Evolutionary conservation across 2,888 invertebrate genomes (phyloP), one percentile per base, ranked within the genome.

Genomic region (Amiota communis): DNA sequence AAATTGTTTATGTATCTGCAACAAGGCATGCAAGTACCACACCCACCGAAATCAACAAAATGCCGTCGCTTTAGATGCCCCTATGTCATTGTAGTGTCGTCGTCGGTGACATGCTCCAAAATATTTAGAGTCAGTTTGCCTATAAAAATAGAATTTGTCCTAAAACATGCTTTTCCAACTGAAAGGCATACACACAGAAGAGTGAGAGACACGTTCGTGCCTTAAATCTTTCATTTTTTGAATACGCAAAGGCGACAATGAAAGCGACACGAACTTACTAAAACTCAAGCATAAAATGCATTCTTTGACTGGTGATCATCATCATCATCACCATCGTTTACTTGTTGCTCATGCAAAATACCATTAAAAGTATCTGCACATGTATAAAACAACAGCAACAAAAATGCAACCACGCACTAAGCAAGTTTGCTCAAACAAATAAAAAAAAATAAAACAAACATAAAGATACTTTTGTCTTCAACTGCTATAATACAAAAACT

Each of bases 141-240:
- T 83, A 85, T 83, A 83, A 84, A 85, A 83, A 83, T 83, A 83
- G 86, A 83, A 86, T 85, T 72, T 83, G 86, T 83, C 83, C 83
- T 85, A 84, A 83, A 83, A 86, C 86, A 84, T 77, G 83, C 86
- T 81, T 80, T 74, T 63, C 59, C 46, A 10, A 36, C 36, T 53
- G 46, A 63, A 53, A 46, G 11, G 48, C 72, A 49, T 51, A 67
- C 71, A 64, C 76, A 69, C 64, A 70, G 64, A 10, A 63, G 46
- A 23, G 64, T 57, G 53, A 71, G 64, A 65, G 74, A 74, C 82
- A 81, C 83, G 85, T 83, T 83, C 80, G 81, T 82, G 83, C 78
- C 86, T 85, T 85, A 80, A 82, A 81, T 85, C 86, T 85, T 82
- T 85, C 76, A 80, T 75, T 79, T n/a, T 75, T 71, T 49, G 75